phyloP scores from a whole-genome alignment of 2,888 invertebrate species.

The Drosophila affinis region DNA sequence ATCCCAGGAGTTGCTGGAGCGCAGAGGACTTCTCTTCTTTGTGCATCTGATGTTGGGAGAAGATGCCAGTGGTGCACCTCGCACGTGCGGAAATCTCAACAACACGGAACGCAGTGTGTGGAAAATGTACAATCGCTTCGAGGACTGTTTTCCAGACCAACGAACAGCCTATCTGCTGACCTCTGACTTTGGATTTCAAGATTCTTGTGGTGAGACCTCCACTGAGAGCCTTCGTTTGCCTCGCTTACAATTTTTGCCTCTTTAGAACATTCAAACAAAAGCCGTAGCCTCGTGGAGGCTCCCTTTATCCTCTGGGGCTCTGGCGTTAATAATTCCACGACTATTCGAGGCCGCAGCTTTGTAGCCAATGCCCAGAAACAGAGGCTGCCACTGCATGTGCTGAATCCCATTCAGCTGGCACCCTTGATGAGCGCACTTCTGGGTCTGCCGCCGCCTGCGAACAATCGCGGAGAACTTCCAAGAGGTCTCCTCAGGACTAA shows the following conservation, averaged over 20 bases:
- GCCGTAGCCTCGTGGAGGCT: slow-evolving; percentile 93
- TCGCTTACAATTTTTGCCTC: not conserved
- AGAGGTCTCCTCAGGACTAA: slow-evolving; percentile 65
- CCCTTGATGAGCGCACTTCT: slow-evolving; percentile 94
- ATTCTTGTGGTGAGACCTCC: slow-evolving; percentile 88
- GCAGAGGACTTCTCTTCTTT: slow-evolving; percentile 89
- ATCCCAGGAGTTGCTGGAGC: slow-evolving; percentile 81
- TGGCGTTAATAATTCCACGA: slow-evolving; percentile 86
- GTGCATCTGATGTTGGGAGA: slow-evolving; percentile 96
- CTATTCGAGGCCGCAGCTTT: slow-evolving; percentile 41
- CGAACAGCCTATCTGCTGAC: slow-evolving; percentile 95
- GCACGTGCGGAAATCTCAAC: slow-evolving; percentile 91
- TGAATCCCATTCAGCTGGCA: slow-evolving; percentile 95
- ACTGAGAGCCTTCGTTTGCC: not conserved
- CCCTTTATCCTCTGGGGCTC: slow-evolving; percentile 98
- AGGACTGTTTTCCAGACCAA: slow-evolving; percentile 89
- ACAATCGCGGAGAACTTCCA: slow-evolving; percentile 85
- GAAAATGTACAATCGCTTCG: slow-evolving; percentile 88
- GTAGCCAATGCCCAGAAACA: slow-evolving; percentile 29
- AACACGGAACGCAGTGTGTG: slow-evolving; percentile 91
- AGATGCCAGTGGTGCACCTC: slow-evolving; percentile 93
- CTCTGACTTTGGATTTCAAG: slow-evolving; percentile 98
- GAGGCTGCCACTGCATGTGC: slow-evolving; percentile 85
- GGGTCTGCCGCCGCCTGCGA: slow-evolving; percentile 93
- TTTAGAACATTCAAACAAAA: slow-evolving; percentile 86